phyloP scores from a whole-genome alignment of 2,888 invertebrate genomes.

The Serripes groenlandicus region DNA sequence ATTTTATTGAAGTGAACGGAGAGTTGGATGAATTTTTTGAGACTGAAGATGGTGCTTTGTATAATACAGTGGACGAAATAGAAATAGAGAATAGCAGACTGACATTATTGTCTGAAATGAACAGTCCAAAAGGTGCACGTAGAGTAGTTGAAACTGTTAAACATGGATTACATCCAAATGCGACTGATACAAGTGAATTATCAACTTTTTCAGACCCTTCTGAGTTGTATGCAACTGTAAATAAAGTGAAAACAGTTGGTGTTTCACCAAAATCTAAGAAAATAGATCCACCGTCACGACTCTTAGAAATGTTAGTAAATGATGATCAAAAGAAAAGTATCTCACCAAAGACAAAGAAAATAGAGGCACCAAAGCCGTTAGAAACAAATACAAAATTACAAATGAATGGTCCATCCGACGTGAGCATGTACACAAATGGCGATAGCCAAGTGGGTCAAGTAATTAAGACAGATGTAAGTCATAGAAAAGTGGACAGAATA shows the following conservation, averaged over 20 bases:
- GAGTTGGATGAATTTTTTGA: neutral
- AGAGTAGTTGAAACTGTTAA: neutral
- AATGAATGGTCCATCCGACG: neutral
- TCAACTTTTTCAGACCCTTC: conserved; percentile 25
- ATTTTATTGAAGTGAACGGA: too few species aligned
- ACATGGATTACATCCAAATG: neutral
- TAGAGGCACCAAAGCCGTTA: neutral
- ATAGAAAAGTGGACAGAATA: neutral
- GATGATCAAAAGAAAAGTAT: too few species aligned
- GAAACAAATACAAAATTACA: neutral
- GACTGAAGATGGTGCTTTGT: neutral
- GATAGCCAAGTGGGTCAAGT: neutral
- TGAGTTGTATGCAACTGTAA: conserved; percentile 59
- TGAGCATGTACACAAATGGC: neutral
- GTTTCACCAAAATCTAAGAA: neutral
- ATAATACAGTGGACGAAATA: conserved; percentile 21
- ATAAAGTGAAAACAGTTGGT: conserved; percentile 33
- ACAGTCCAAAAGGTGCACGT: neutral
- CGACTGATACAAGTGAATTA: neutral
- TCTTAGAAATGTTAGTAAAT: too few species aligned
- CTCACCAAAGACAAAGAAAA: too few species aligned
- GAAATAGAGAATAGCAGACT: neutral
- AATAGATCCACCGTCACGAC: too few species aligned
- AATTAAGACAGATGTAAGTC: neutral
- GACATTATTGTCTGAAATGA: neutral